Base-by-base conservation (phyloP, 2,113 vertebrate genomes). In the Gnathonemus echidnorhynchus region DNA sequence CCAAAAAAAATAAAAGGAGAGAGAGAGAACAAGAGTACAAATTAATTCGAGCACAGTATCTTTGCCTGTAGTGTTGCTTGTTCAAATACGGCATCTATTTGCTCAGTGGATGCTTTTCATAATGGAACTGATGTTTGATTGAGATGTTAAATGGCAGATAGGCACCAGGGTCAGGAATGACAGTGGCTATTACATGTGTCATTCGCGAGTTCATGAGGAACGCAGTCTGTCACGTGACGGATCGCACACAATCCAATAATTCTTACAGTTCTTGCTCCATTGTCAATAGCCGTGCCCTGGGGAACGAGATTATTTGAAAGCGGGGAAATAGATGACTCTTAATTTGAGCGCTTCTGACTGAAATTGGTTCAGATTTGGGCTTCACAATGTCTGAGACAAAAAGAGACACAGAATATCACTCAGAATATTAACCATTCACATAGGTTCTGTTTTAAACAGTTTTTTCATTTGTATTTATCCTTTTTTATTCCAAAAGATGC, bases 251-350 rank as follows among this genome's bases (percentile, higher is more conserved):
- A 50, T 89, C 88, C 49, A 74, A 87, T 87, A 87, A 89, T 89
- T 53, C 88, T 84, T 77, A 52, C 74, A 45, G 7, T 89, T 87
- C 48, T 19, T 80, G 58, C 52, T 87, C 27, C 39, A 53, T 86
- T 70, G 58, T 90, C 85, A 87, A 87, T 90, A 90, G 85, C 84
- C 86, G 42, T 70, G 46, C 84, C 50, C 84, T 66, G 19, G 85
- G 89, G 89, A 90, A 15, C 49, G 42, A 49, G 85, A 70, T 90
- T 87, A 90, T 90, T 87, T 62, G 83, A 90, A 66, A 86, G 45
- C 83, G 39, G 80, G 83, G 52, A 53, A 50, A 56, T 45, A 62
- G 88, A 52, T 45, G 48, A 39, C 49, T 56, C 88, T 89, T 89
- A 83, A 89, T 83, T 89, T 83, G 35, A 80, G 27, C 10, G 74